Evolutionary conservation across 2,797 vertebrate species (phyloP).

Genomic region (Cygnus olor): DNA sequence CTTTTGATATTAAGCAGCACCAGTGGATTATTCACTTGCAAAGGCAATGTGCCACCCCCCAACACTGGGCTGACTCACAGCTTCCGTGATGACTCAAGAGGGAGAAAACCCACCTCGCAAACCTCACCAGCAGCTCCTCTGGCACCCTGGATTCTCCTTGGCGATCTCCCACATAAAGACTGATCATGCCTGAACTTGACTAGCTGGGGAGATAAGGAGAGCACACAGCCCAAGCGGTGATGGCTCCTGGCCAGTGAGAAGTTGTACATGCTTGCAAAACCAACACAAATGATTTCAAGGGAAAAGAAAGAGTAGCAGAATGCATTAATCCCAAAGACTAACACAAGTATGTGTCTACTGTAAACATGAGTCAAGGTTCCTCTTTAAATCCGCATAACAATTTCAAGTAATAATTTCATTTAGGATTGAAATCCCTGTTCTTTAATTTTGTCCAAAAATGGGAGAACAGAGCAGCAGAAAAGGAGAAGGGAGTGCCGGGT

Average conservation of each 20-base stretch:
- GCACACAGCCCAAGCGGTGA: accelerated
- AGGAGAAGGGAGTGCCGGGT: accelerated
- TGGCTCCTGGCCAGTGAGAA: background rate
- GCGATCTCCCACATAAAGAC: background rate
- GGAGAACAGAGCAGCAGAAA: background rate
- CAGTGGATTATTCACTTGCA: background rate
- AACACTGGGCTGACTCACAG: background rate
- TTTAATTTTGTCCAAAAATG: accelerated
- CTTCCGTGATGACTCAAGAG: background rate
- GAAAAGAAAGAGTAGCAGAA: background rate
- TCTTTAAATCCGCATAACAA: background rate
- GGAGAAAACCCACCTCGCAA: background rate
- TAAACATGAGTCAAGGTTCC: background rate
- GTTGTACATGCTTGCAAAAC: background rate
- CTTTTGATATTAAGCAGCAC: slow-evolving; percentile 13
- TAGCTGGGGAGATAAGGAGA: background rate
- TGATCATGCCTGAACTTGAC: slow-evolving; percentile 13
- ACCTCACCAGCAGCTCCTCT: background rate
- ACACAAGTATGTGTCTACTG: background rate
- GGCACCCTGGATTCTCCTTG: background rate
- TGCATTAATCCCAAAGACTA: background rate
- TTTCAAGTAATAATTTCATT: background rate
- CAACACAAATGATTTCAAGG: background rate
- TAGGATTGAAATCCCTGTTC: background rate
- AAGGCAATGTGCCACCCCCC: background rate